Conservation (phyloP, 2,888 invertebrate species). For the Spisula subtruncata region DNA sequence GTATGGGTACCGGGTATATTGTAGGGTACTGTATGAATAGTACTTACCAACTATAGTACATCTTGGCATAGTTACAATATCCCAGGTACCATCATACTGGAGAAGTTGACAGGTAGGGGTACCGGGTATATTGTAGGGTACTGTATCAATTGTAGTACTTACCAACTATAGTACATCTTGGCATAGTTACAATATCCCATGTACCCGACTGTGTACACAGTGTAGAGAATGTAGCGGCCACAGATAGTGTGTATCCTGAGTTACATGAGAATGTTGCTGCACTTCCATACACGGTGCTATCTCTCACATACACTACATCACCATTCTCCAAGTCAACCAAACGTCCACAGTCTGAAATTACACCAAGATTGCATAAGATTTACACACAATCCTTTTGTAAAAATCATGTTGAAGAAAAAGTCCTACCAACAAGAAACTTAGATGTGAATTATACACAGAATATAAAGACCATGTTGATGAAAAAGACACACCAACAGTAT, state of each 20-base stretch:
- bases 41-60: too few species aligned
- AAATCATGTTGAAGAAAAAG: too few species aligned
- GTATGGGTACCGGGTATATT: not conserved
- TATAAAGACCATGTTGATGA: too few species aligned
- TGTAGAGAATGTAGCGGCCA: not conserved
- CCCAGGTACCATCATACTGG: too few species aligned
- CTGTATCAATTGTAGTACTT: not conserved
- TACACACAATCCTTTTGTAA: too few species aligned
- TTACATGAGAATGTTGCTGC: slow-evolving; percentile 41
- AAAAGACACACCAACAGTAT: too few species aligned
- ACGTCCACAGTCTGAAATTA: slow-evolving; percentile 37
- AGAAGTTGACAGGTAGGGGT: too few species aligned
- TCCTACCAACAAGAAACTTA: too few species aligned
- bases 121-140: not conserved
- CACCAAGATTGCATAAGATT: not conserved
- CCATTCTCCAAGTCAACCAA: slow-evolving; percentile 4
- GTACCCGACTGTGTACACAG: slow-evolving; percentile 31
- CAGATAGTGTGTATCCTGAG: slow-evolving; percentile 26
- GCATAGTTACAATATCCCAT: slow-evolving; percentile 38
- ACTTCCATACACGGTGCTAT: slow-evolving; percentile 31
- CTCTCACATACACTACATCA: slow-evolving; percentile 11
- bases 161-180: slow-evolving; percentile 38
- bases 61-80: too few species aligned
- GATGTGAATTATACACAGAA: too few species aligned
- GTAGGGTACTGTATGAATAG: not conserved